Evolutionary conservation across 2,888 invertebrate species (phyloP), one percentile per base, ranked within the genome.

Genomic region (Aspidiotus destructor): DNA sequence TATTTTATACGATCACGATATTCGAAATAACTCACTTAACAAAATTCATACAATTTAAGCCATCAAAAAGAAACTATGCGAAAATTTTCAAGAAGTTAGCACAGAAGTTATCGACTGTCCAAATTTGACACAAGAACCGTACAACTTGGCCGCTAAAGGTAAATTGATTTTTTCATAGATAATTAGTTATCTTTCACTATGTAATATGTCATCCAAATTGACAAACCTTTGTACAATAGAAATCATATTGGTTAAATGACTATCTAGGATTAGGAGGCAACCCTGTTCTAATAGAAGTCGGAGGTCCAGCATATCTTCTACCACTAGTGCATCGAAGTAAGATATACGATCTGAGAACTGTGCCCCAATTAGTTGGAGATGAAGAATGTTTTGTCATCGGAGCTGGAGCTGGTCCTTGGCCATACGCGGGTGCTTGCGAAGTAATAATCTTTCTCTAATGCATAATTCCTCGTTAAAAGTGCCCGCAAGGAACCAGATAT

Each of bases 361-460:
- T 83, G 68, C 77, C 80, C 64, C 79, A 81, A 72, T 77, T 82
- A 3, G 75, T 78, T 65, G 76, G 78, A 16, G 79, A 83, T 69
- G 80, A 81, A 6, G 53, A 62, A n/a, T 82, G 81, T 15, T 79
- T 82, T 0, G 80, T 92, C 60, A 83, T 90, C 67, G 97, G 97
- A 69, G 94, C 97, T 41, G 95, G 95, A 42, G 96, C 94, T 40
- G 96, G 96, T 7, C 95, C 96, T 48, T 86, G 86, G 83, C 87
- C 89, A 3, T 81, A 85, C 74, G 80, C 86, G 16, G 88, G 88
- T 10, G 84, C 84, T 78, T 91, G 90, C 75, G 96, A 95, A 83
- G 89, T 89, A 76, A 70, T n/a, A n/a, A n/a, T n/a, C n/a, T 55
- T 62, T 8, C 9, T 65, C 15, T 53, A n/a, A n/a, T n/a, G n/a